Conservation (phyloP, 23 tunicate species). For the Halocynthia aurantium region DNA sequence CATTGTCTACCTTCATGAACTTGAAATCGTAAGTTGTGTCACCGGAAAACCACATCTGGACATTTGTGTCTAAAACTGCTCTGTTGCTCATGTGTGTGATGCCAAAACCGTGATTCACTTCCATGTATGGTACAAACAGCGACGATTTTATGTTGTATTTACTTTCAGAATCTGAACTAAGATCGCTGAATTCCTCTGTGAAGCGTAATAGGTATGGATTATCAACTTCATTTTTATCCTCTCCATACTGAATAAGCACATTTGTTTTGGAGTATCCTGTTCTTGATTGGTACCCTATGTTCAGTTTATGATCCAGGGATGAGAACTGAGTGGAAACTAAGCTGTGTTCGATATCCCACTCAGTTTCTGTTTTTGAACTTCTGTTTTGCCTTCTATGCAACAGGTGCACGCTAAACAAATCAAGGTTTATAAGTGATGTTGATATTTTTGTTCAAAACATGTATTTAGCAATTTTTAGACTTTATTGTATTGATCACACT, state of each 20-base stretch:
- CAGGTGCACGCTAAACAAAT: conserved; percentile 35
- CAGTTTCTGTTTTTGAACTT: conserved; percentile 27
- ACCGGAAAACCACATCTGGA: neutral
- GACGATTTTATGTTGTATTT: neutral
- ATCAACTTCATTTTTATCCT: neutral
- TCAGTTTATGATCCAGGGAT: conserved; percentile 35
- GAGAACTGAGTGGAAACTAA: conserved; percentile 48
- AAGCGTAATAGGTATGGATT: conserved; percentile 12
- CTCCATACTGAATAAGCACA: no score
- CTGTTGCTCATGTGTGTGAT: neutral
- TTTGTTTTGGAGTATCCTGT: conserved; percentile 6
- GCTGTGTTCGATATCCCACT: conserved; percentile 49
- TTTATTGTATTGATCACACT: no score
- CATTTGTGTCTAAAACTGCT: neutral
- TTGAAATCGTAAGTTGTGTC: conserved; percentile 4
- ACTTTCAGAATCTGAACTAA: neutral
- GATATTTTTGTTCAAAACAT: no score
- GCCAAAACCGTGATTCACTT: neutral
- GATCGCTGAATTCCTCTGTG: conserved; percentile 14
- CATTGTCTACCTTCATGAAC: conserved; percentile 11
- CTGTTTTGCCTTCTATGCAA: conserved; percentile 39
- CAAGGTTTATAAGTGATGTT: neutral
- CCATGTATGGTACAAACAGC: conserved; percentile 2
- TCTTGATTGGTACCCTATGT: no score
- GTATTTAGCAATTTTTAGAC: no score